These are phyloP conservation scores for Euura saliciscinereae DNA, from an alignment of 1,140 invertebrate genomes.

Conservation along the genomic window DNA sequence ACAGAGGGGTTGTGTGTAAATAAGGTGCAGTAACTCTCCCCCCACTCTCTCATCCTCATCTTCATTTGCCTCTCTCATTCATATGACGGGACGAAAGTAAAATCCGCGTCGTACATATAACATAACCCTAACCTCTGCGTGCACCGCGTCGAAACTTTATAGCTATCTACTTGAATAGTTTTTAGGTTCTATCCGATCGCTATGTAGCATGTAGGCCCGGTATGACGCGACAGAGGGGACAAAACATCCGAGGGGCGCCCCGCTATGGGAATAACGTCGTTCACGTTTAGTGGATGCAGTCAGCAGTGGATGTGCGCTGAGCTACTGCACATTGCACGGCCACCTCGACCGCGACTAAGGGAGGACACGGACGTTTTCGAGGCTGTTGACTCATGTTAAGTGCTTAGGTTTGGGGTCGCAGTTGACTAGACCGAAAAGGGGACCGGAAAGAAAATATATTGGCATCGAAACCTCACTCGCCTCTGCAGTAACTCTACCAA, in stretches of 20 bases:
- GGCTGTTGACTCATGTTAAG: slow-evolving; percentile 4
- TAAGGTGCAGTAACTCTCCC: too few relatives aligned
- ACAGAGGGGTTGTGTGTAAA: too few relatives aligned
- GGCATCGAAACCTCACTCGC: background rate
- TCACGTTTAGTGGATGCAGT: background rate
- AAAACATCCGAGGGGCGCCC: too few relatives aligned
- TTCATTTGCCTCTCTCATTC: too few relatives aligned
- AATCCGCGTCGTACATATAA: too few relatives aligned
- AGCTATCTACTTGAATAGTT: slow-evolving; percentile 7
- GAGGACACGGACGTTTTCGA: background rate
- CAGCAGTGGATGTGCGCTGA: too few relatives aligned
- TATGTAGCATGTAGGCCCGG: background rate
- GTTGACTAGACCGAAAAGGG: background rate
- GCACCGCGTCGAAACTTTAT: background rate
- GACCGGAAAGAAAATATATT: background rate
- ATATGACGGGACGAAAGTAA: too few relatives aligned
- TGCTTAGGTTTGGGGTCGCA: background rate
- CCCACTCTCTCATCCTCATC: too few relatives aligned
- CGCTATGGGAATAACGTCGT: background rate
- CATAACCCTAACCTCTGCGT: too few relatives aligned
- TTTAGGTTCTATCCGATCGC: background rate
- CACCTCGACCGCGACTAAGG: background rate
- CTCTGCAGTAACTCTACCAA: background rate
- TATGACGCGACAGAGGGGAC: too few relatives aligned
- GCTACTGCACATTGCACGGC: too few relatives aligned